These are phyloP conservation scores for Aplodontia rufa DNA, from an alignment of 2,113 vertebrate species.

Conservation along the genomic window DNA sequence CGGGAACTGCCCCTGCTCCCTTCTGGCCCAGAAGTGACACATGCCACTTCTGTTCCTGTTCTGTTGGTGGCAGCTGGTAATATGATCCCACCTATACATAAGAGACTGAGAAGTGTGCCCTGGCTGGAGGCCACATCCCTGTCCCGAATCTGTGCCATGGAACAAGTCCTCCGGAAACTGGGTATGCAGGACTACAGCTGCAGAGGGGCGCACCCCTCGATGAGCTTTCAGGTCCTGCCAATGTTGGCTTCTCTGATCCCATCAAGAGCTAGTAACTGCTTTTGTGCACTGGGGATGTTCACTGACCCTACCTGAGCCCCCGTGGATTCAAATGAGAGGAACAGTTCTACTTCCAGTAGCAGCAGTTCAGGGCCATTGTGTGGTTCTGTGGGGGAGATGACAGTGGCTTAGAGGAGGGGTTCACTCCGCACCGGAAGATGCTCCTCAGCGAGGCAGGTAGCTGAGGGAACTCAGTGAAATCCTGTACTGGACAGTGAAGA, in stretches of 20 bases:
- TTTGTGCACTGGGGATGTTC: neutral
- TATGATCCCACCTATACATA: too few species aligned
- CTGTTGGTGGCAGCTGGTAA: neutral
- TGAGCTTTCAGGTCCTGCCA: neutral
- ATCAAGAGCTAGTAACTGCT: neutral
- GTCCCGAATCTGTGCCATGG: rapidly evolving
- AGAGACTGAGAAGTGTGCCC: too few species aligned
- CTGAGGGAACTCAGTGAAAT: too few species aligned
- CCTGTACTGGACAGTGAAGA: too few species aligned
- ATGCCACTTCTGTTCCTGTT: neutral
- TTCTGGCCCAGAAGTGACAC: neutral
- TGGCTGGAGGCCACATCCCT: neutral
- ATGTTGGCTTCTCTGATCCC: neutral
- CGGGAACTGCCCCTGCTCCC: neutral
- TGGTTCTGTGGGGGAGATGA: neutral
- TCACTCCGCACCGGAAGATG: too few species aligned
- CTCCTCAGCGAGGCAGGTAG: too few species aligned
- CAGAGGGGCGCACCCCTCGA: neutral
- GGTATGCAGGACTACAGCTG: neutral
- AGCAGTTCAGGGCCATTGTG: neutral
- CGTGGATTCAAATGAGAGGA: neutral
- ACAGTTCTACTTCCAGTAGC: neutral
- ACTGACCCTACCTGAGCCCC: neutral
- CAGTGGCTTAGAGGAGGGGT: too few species aligned
- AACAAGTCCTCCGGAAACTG: neutral